phyloP scores from a whole-genome alignment of 2,888 invertebrate species.

The Drosophila kokeensis region DNA sequence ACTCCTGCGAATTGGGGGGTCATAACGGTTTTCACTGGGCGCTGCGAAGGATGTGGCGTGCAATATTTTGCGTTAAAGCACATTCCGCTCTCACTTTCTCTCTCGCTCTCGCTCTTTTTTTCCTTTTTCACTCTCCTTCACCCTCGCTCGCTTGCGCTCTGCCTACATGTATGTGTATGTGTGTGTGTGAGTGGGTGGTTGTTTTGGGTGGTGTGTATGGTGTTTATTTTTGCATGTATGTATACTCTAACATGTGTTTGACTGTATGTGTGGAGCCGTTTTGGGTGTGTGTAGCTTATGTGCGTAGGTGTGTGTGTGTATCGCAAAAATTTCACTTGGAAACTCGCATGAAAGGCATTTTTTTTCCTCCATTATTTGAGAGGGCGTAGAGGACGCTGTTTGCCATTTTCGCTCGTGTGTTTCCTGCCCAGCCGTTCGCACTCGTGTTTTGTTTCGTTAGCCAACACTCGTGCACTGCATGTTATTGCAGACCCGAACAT shows the following conservation, averaged over 20 bases:
- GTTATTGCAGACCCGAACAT: constrained; percentile 39
- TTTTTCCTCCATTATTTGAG: constrained; percentile 41
- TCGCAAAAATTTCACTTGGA: constrained; percentile 75
- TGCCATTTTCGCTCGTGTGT: constrained; percentile 68
- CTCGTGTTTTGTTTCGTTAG: constrained; percentile 38
- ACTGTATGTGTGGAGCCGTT: constrained; percentile 37
- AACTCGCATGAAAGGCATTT: constrained; percentile 67
- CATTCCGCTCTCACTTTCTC: constrained; percentile 37
- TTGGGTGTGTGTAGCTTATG: constrained; percentile 48
- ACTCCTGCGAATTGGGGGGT: constrained; percentile 61
- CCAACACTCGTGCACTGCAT: constrained; percentile 36
- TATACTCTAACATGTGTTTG: constrained; percentile 39
- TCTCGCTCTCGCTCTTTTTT: constrained; percentile 5
- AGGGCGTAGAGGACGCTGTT: constrained; percentile 55
- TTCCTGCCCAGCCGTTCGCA: constrained; percentile 61
- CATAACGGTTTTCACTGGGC: constrained; percentile 56
- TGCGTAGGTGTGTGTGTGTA: constrained; percentile 52
- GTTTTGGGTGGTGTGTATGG: constrained; percentile 51
- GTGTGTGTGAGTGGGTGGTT: constrained; percentile 37
- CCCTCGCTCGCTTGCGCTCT: constrained; percentile 13
- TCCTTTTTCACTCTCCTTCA: constrained; percentile 13
- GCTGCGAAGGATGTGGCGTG: constrained; percentile 70
- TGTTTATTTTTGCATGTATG: constrained; percentile 55
- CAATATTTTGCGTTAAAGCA: constrained; percentile 68
- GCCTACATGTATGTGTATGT: constrained; percentile 30